Evolutionary conservation across 2,888 invertebrate species (phyloP).

Genomic region (Tanypteryx hageni): DNA sequence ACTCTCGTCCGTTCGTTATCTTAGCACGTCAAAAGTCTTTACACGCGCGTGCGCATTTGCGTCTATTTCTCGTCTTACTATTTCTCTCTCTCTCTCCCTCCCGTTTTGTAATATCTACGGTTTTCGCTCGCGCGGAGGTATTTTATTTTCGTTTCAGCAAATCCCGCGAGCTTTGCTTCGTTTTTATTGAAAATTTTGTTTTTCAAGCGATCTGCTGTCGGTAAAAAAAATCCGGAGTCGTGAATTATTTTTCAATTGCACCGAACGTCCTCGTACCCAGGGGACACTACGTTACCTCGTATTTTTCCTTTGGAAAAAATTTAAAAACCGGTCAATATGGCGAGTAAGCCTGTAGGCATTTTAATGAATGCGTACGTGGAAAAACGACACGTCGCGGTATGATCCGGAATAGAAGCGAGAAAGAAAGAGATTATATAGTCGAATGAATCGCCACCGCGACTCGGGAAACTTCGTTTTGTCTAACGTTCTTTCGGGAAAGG

Average conservation of each 20-base stretch:
- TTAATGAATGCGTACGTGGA: neutral
- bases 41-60: too few relatives aligned
- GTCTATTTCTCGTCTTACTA: too few relatives aligned
- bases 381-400: neutral
- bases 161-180: neutral
- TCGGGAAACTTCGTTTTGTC: neutral
- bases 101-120: too few relatives aligned
- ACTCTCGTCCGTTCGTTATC: too few relatives aligned
- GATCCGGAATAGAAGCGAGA: neutral
- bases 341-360: neutral
- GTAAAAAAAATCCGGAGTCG: neutral
- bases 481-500: neutral
- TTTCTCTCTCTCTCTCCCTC: too few relatives aligned
- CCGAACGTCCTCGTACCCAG: neutral
- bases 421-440: neutral
- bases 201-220: neutral
- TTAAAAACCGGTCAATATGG: neutral
- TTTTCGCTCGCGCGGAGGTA: too few relatives aligned
- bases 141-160: neutral
- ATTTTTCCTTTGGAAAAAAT: neutral
- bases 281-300: neutral
- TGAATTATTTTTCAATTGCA: neutral
- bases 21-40: too few relatives aligned
- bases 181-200: constrained; percentile 5
- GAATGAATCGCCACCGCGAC: neutral